These are phyloP conservation scores for Andrena camellia DNA, from an alignment of 2,888 invertebrate species.

Conservation along the genomic window DNA sequence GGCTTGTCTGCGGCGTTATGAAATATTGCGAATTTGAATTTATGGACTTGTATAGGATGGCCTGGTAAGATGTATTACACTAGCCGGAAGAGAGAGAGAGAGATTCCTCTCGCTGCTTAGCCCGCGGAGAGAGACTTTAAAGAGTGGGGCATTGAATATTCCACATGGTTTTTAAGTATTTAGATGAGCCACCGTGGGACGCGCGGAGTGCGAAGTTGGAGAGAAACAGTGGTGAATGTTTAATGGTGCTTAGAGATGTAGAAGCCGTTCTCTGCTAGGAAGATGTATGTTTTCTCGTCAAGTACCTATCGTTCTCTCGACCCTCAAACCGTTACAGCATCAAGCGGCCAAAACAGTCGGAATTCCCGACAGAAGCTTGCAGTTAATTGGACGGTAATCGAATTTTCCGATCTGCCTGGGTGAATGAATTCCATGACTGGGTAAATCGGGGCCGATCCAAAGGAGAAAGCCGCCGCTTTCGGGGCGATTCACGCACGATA, in stretches of 20 bases:
- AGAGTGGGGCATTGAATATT: conserved; percentile 27
- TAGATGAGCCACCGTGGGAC: neutral
- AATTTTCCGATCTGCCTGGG: neutral
- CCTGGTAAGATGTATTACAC: conserved; percentile 19
- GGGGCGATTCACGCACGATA: conserved; percentile 14
- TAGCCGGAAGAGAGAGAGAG: neutral
- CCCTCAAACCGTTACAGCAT: too few species aligned
- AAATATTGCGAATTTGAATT: conserved; percentile 54
- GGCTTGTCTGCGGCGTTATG: conserved; percentile 38
- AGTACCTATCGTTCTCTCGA: too few species aligned
- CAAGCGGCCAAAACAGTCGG: too few species aligned
- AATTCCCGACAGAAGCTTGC: neutral
- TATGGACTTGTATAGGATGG: conserved; percentile 24
- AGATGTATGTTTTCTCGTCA: too few species aligned
- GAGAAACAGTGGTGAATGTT: neutral
- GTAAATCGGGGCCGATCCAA: neutral
- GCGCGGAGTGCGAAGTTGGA: too few species aligned
- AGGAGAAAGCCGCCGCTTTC: conserved; percentile 9
- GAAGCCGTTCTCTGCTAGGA: neutral
- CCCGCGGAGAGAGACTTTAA: neutral
- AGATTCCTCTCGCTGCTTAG: neutral
- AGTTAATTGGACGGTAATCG: conserved; percentile 12
- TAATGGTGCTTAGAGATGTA: neutral
- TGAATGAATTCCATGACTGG: neutral
- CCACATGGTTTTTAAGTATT: conserved; percentile 1